Percentiles rank a stretch among this genome's conserved stretches.
These are phyloP conservation scores for Sphyrna mokarran DNA, from an alignment of 2,113 vertebrate species.

Conservation along the genomic window DNA sequence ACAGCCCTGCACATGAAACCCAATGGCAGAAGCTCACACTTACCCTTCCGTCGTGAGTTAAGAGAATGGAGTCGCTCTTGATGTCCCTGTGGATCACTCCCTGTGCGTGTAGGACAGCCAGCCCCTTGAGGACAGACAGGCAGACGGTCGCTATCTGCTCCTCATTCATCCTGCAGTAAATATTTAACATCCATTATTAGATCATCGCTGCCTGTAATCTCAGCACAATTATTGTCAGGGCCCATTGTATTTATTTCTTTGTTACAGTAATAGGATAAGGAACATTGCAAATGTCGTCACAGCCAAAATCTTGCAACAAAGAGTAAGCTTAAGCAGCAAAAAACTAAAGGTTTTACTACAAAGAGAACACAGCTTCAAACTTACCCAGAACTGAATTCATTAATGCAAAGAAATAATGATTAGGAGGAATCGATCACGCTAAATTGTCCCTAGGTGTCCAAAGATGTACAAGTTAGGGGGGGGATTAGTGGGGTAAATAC, in stretches of 20 bases:
- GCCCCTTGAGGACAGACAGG: conserved; percentile 76
- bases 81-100: conserved; percentile 94
- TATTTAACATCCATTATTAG: not conserved
- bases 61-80: conserved; percentile 95
- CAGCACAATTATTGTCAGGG: too few species aligned
- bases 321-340: not conserved
- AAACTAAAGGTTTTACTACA: not conserved
- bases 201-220: not conserved
- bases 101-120: conserved; percentile 83
- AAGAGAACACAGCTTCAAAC: not conserved
- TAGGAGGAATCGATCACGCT: too few species aligned
- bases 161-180: conserved; percentile 79
- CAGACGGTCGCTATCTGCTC: conserved; percentile 92
- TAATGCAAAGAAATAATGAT: too few species aligned
- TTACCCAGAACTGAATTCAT: not conserved
- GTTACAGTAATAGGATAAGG: not conserved
- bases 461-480: too few species aligned
- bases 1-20: not conserved
- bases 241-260: not conserved
- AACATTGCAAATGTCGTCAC: not conserved
- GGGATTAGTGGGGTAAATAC: too few species aligned
- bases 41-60: conserved; percentile 82
- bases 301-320: not conserved
- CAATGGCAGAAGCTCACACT: conserved; percentile 32
- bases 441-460: not conserved